Percentiles rank a stretch among this genome's conserved stretches.
These are phyloP conservation scores for Charaxes varanes DNA, from an alignment of 1,140 invertebrate species.

Conservation along the genomic window DNA sequence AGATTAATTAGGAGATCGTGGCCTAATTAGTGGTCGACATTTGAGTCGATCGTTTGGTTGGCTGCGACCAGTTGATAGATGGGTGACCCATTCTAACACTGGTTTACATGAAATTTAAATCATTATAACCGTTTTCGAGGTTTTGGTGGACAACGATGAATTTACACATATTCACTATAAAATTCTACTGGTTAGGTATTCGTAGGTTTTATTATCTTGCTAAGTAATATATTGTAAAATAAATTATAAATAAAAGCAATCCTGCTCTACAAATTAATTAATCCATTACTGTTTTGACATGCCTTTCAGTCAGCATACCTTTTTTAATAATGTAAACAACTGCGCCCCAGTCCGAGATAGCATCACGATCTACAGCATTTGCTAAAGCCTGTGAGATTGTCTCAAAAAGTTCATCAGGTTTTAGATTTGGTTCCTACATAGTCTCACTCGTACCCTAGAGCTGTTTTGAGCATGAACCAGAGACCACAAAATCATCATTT, in stretches of 20 bases:
- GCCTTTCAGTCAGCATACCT: slow-evolving; percentile 92
- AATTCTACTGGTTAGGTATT: too few relatives aligned
- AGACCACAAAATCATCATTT: slow-evolving; percentile 96
- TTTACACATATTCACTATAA: too few relatives aligned
- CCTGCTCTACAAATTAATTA: slow-evolving; percentile 65
- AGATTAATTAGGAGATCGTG: too few relatives aligned
- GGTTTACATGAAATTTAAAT: too few relatives aligned
- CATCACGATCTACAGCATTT: slow-evolving; percentile 97
- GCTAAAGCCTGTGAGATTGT: slow-evolving; percentile 95
- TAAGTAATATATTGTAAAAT: too few relatives aligned
- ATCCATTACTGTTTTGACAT: slow-evolving; percentile 95
- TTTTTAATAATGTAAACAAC: slow-evolving; percentile 97
- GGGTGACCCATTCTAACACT: too few relatives aligned
- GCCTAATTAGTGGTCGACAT: too few relatives aligned
- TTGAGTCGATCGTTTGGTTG: too few relatives aligned
- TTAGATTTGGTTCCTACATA: slow-evolving; percentile 91
- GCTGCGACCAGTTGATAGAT: too few relatives aligned
- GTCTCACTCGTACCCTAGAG: slow-evolving; percentile 99
- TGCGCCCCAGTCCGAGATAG: slow-evolving; percentile 98
- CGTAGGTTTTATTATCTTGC: too few relatives aligned
- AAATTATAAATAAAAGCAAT: slow-evolving; percentile 36
- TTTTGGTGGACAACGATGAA: too few relatives aligned
- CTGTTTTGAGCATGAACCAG: slow-evolving; percentile 94
- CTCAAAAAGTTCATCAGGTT: slow-evolving; percentile 96
- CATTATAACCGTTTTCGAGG: too few relatives aligned